Percentiles rank a stretch among this genome's conserved stretches.
phyloP scores from a whole-genome alignment of 2,113 vertebrate species.

The Rhombomys opimus region DNA sequence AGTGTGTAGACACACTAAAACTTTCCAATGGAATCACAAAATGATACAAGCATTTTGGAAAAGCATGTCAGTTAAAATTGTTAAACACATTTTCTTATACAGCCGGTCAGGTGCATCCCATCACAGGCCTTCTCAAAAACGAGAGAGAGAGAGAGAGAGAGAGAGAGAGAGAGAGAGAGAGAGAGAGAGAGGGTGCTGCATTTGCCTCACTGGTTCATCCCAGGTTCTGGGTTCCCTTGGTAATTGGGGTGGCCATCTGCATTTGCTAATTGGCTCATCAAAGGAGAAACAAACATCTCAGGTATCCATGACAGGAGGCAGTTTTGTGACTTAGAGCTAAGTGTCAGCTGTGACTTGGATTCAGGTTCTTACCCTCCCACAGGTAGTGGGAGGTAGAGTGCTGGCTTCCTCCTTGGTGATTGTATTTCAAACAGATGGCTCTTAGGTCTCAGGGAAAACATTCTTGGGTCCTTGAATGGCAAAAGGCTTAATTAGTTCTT shows the following conservation, averaged over 20 bases:
- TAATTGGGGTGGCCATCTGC: background rate
- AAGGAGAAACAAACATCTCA: constrained; percentile 4
- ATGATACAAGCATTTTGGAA: background rate
- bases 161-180: background rate
- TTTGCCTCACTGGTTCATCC: background rate
- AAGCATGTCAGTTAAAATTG: background rate
- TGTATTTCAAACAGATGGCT: background rate
- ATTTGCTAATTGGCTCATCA: constrained; percentile 23
- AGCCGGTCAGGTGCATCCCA: background rate
- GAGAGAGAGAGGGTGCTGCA: background rate
- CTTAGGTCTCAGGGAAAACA: background rate
- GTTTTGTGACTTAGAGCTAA: background rate
- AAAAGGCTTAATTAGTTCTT: background rate
- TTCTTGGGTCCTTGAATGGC: background rate
- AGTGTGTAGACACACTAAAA: background rate
- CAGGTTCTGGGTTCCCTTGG: background rate
- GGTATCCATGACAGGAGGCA: background rate
- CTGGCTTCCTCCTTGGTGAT: background rate
- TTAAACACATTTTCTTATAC: background rate
- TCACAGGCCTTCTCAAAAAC: background rate
- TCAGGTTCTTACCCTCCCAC: background rate
- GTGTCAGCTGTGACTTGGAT: background rate
- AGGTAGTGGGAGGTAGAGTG: background rate
- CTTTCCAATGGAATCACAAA: background rate
- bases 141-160: background rate